A percentile compares a stretch with the other conserved stretches of the same genome.
These are phyloP conservation scores for Tyrophagus putrescentiae DNA, from an alignment of 1,140 invertebrate species.

Conservation along the genomic window DNA sequence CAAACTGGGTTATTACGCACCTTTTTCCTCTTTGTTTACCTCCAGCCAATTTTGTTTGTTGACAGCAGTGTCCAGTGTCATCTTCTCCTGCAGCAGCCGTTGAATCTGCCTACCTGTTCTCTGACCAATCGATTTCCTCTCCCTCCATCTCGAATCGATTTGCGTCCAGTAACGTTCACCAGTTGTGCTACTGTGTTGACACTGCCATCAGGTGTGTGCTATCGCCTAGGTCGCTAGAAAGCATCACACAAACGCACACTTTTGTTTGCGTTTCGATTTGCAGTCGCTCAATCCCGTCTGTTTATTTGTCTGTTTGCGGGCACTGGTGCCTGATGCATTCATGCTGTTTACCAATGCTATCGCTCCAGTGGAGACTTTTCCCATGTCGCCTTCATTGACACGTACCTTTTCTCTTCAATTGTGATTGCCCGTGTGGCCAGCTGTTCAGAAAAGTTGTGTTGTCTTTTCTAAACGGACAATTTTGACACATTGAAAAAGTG, in stretches of 20 bases:
- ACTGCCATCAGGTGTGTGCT: constrained; percentile 5
- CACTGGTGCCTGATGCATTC: not conserved
- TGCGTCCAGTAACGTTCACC: not conserved
- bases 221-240: not conserved
- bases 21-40: not conserved
- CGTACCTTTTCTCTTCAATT: too few relatives aligned
- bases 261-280: too few relatives aligned
- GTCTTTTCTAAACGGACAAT: too few relatives aligned
- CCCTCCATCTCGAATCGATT: constrained; percentile 7
- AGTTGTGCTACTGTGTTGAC: not conserved
- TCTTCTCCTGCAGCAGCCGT: too few relatives aligned
- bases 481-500: too few relatives aligned
- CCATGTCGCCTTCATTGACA: too few relatives aligned
- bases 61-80: not conserved
- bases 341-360: too few relatives aligned
- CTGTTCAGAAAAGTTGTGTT: too few relatives aligned
- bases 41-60: constrained; percentile 8
- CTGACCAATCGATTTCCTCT: constrained; percentile 5
- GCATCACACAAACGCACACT: too few relatives aligned
- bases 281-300: not conserved
- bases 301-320: not conserved
- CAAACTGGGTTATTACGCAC: constrained; percentile 12
- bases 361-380: too few relatives aligned
- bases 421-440: too few relatives aligned
- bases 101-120: too few relatives aligned